phyloP scores from a whole-genome alignment of 1,140 invertebrate genomes.

The Schmidtea mediterranea region DNA sequence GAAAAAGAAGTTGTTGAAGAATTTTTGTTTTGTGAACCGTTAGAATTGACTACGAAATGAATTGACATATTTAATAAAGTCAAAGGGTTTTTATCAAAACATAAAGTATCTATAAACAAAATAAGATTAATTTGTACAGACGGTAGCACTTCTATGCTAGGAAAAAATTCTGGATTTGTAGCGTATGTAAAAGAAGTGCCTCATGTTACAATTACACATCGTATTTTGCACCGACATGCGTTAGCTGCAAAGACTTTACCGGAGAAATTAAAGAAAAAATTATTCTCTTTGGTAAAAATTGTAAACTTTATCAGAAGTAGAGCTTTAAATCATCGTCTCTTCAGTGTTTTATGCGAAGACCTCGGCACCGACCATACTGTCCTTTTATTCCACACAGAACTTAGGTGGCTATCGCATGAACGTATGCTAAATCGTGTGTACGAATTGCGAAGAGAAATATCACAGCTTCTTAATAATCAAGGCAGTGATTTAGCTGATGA shows the following conservation, averaged over 20 bases:
- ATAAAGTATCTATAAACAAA: not conserved
- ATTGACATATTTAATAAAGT: not conserved
- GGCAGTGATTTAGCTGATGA: too few species aligned
- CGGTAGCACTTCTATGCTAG: not conserved
- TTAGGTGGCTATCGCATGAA: not conserved
- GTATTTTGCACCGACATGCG: not conserved
- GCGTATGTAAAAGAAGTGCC: not conserved
- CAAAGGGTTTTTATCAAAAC: not conserved
- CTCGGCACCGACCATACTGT: not conserved
- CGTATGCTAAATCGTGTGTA: too few species aligned
- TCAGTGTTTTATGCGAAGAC: not conserved
- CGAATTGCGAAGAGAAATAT: too few species aligned
- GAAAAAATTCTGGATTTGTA: not conserved
- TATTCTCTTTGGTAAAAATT: not conserved
- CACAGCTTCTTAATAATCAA: too few species aligned
- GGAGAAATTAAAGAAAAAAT: not conserved
- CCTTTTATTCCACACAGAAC: conserved; percentile 1
- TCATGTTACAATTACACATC: not conserved
- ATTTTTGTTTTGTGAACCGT: conserved; percentile 1
- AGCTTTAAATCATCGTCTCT: not conserved
- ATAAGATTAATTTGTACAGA: not conserved
- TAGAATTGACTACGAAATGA: not conserved
- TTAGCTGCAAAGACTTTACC: not conserved
- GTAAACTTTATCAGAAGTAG: not conserved
- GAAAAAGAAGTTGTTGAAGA: not conserved